Conservation (phyloP, 2,797 vertebrate species). For the Erpetoichthys calabaricus region DNA sequence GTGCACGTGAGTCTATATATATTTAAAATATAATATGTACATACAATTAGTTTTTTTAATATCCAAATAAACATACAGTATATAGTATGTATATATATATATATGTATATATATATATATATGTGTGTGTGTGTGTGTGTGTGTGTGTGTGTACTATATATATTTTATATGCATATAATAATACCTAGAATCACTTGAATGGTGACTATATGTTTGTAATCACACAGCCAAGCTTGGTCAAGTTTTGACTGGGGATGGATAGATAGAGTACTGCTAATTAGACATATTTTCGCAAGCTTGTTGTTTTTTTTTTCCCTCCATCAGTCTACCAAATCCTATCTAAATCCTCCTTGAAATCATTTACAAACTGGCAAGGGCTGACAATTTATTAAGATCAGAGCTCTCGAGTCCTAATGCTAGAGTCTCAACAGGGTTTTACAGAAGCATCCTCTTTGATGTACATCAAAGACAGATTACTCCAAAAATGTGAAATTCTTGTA, state of each 20-base stretch:
- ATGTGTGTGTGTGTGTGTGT: too few relatives aligned
- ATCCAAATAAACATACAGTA: too few relatives aligned
- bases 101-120: too few relatives aligned
- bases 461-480: slow-evolving; percentile 29
- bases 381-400: slow-evolving; percentile 48
- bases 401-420: slow-evolving; percentile 13
- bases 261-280: slow-evolving; percentile 40
- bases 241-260: slow-evolving; percentile 7
- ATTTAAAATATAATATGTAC: too few relatives aligned
- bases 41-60: too few relatives aligned
- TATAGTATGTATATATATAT: too few relatives aligned
- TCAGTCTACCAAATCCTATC: slow-evolving; percentile 52
- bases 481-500: slow-evolving; percentile 11
- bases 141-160: too few relatives aligned
- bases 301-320: slow-evolving; percentile 38
- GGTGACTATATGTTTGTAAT: too few relatives aligned
- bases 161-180: too few relatives aligned
- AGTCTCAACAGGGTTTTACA: not conserved
- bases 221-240: too few relatives aligned
- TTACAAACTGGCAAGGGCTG: slow-evolving; percentile 43
- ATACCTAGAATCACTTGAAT: too few relatives aligned
- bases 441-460: slow-evolving; percentile 31
- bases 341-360: slow-evolving; percentile 52
- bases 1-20: too few relatives aligned
- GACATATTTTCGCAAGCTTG: slow-evolving; percentile 25